Evolutionary conservation across 1,140 invertebrate genomes (phyloP), one percentile per base, ranked within the genome.

Genomic region (Bicyclus anynana): DNA sequence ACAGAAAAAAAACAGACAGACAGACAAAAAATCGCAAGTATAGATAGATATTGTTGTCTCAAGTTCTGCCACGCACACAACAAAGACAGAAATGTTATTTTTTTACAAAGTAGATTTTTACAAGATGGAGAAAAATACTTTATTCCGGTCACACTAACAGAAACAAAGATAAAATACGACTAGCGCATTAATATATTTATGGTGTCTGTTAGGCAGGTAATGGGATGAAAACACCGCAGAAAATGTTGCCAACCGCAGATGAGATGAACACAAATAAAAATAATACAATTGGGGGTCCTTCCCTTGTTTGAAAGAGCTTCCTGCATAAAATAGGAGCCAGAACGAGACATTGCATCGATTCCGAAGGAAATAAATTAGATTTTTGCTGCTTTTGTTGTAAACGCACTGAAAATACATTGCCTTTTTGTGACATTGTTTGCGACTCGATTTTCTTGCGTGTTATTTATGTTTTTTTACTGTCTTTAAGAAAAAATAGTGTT

Each of bases 221-320:
- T 84, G 79, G 77, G 61, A 84, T 74, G 81, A 84, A 86, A 79
- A 81, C 76, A 83, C 79, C 77, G 69, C 75, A 69, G 67, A 74
- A 70, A 65, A 69, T 67, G 55, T 74, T 65, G 29, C 59, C 18
- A 53, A 62, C 69, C 55, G 65, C 59, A 46, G 64, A 64, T 59
- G 62, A 67, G 69, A 72, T 69, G 76, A 73, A 73, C 65, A 75
- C 72, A 80, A 80, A 77, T 74, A 74, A 71, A 74, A 72, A 67
- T 76, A 81, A 80, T 67, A 71, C 63, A 62, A 68, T 69, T 65
- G 53, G 58, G 74, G 63, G 65, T 52, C 44, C 63, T 60, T 63
- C 65, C 70, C 70, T 72, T 62, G 49, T 60, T 54, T 51, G 29
- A 54, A 38, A 51, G 53, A 62, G 62, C 51, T 69, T 68, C 59